Base-by-base conservation (phyloP, 2,113 vertebrate species). In the Ranitomeya imitator region DNA sequence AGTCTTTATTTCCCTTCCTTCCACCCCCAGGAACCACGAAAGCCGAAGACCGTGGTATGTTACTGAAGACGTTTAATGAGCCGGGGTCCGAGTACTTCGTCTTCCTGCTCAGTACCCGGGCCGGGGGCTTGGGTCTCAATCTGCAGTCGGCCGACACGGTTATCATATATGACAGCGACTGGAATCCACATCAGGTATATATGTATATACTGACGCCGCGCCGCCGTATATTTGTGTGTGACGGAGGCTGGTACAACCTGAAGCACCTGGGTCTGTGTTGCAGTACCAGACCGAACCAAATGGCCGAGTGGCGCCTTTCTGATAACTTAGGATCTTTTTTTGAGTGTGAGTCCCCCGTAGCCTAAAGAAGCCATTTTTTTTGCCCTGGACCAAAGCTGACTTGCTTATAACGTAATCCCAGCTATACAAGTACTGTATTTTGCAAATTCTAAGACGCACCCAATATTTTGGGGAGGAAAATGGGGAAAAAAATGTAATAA, bases 111-210 rank as follows among this genome's bases (percentile, higher is more conserved):
- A 99, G 97, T 90, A 99, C 98, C 0, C 95, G 98, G 0, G 98
- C 98, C 0, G 98, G 98, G 0, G 98, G 98, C 0, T 93, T 99
- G 78, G 98, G 98, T 0, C 94, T 99, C 14, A 99, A 99, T 89
- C 94, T 99, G 11, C 98, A 99, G 94, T 97, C 98, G 0, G 98
- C 98, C 0, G 98, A 99, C 89, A 99, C 98, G 0, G 98, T 99
- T 85, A 94, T 99, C 89, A 99, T 99, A 91, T 99, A 97, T 0
- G 98, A 99, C 94, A 99, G 97, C 5, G 98, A 99, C 94, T 99
- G 98, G 98, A 99, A 99, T 90, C 98, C 98, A 0, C 98, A 99
- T 91, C 98, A 99, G 97, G 98, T 99, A 89, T 21, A 19, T 45
- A 45, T 45, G 37, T 45, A 45, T 45, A 45, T 45, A 45, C 37